Evolutionary conservation across 2,888 invertebrate species (phyloP).

Genomic region (Lithophane semibrunnea): DNA sequence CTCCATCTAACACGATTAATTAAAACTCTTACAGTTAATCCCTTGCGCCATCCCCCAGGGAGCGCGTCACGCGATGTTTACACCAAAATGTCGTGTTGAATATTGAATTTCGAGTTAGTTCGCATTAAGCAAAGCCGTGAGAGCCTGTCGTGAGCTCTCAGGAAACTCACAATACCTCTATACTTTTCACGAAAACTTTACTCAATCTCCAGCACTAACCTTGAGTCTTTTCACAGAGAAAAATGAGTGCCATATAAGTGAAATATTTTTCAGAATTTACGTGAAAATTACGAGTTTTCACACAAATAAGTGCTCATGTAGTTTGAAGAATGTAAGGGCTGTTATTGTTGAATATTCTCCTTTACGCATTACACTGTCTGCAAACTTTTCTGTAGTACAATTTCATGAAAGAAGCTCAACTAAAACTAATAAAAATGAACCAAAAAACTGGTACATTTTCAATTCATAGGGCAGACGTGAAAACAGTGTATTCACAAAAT

Average conservation of each 20-base stretch:
- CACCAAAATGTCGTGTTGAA: slow-evolving; percentile 87
- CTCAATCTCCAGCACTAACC: slow-evolving; percentile 20
- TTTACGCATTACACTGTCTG: slow-evolving; percentile 20
- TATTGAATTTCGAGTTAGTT: slow-evolving; percentile 86
- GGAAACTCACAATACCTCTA: slow-evolving; percentile 40
- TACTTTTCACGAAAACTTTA: slow-evolving; percentile 35
- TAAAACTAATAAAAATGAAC: slow-evolving; percentile 29
- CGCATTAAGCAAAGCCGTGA: slow-evolving; percentile 76
- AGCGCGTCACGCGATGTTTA: slow-evolving; percentile 84
- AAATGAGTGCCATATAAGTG: slow-evolving; percentile 18
- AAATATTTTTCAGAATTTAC: slow-evolving; percentile 20
- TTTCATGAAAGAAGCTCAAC: slow-evolving; percentile 12
- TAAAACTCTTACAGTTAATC: slow-evolving; percentile 50
- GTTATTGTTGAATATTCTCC: slow-evolving; percentile 6
- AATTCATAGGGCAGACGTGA: slow-evolving; percentile 61
- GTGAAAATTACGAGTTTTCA: slow-evolving; percentile 20
- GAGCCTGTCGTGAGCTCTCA: slow-evolving; percentile 50
- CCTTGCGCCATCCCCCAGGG: slow-evolving; percentile 68
- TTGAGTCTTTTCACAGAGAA: slow-evolving; percentile 17
- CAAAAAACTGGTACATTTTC: slow-evolving; percentile 44
- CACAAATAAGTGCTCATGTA: slow-evolving; percentile 4
- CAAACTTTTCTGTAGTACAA: slow-evolving; percentile 25
- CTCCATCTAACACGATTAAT: slow-evolving; percentile 41
- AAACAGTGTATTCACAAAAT: slow-evolving; percentile 65
- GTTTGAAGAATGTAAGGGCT: neutral